These are phyloP conservation scores for Sciurus vulgaris DNA, from an alignment of 2,797 vertebrate species.

Conservation along the genomic window DNA sequence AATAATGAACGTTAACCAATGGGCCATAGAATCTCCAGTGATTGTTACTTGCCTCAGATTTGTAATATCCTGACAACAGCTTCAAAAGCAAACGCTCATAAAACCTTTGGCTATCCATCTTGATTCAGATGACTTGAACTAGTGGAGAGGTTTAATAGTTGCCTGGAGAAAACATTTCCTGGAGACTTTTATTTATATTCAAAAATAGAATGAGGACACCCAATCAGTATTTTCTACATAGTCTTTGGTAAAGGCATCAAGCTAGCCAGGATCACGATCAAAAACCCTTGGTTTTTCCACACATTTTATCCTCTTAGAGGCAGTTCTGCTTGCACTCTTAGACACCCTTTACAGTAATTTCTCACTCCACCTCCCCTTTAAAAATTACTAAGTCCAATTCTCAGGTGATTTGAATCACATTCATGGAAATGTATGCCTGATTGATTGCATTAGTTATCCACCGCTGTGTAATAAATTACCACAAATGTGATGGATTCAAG, in stretches of 20 bases:
- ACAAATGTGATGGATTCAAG: background rate
- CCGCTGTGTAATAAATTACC: background rate
- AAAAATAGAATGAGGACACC: slow-evolving; percentile 23
- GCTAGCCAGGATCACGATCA: background rate
- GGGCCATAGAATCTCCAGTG: slow-evolving; percentile 56
- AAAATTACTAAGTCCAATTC: background rate
- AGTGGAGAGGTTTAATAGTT: slow-evolving; percentile 44
- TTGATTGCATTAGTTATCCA: background rate
- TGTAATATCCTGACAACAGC: slow-evolving; percentile 75
- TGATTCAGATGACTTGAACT: slow-evolving; percentile 66
- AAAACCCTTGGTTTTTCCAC: background rate
- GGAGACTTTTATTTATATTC: slow-evolving; percentile 21
- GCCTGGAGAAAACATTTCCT: slow-evolving; percentile 32
- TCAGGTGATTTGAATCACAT: background rate
- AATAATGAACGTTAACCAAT: slow-evolving; percentile 78
- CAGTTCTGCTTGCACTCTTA: background rate
- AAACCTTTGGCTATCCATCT: slow-evolving; percentile 67
- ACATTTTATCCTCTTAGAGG: background rate
- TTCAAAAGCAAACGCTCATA: slow-evolving; percentile 69
- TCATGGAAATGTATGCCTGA: background rate
- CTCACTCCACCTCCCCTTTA: background rate
- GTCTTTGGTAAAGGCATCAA: background rate
- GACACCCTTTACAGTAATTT: background rate
- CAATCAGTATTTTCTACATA: background rate
- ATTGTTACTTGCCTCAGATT: slow-evolving; percentile 65